These are phyloP conservation scores for Rhinoptilus africanus DNA, from an alignment of 2,113 vertebrate genomes.

Conservation along the genomic window DNA sequence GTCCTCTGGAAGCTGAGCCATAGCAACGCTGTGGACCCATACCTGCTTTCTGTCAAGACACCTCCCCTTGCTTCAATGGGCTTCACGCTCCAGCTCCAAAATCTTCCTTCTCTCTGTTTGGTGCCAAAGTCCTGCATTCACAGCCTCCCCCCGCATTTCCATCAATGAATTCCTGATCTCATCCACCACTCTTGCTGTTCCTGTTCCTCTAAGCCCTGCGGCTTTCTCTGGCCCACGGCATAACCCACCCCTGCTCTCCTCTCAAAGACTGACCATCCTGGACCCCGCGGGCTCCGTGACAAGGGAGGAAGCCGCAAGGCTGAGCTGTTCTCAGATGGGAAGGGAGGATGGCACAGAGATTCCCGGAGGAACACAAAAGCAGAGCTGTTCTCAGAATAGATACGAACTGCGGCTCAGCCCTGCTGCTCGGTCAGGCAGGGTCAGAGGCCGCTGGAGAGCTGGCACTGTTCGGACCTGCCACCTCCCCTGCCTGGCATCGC, in stretches of 20 bases:
- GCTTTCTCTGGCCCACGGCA: background rate
- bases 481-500: background rate
- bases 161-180: background rate
- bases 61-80: background rate
- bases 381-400: background rate
- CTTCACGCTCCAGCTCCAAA: background rate
- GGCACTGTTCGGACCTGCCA: fast-evolving
- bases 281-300: too few species aligned
- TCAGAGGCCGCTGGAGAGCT: background rate
- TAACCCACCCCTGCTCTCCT: background rate
- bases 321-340: background rate
- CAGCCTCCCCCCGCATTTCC: background rate
- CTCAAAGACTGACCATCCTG: background rate
- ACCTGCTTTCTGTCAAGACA: background rate
- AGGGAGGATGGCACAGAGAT: background rate
- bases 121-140: background rate
- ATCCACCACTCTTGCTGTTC: background rate
- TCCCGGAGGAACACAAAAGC: background rate
- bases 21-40: background rate
- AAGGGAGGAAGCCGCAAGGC: background rate
- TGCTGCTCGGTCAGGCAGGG: background rate
- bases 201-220: background rate
- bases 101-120: background rate
- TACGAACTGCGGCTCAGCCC: background rate
- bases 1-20: background rate